phyloP scores from a whole-genome alignment of 2,888 invertebrate species.

The Rhyacophila evoluta region DNA sequence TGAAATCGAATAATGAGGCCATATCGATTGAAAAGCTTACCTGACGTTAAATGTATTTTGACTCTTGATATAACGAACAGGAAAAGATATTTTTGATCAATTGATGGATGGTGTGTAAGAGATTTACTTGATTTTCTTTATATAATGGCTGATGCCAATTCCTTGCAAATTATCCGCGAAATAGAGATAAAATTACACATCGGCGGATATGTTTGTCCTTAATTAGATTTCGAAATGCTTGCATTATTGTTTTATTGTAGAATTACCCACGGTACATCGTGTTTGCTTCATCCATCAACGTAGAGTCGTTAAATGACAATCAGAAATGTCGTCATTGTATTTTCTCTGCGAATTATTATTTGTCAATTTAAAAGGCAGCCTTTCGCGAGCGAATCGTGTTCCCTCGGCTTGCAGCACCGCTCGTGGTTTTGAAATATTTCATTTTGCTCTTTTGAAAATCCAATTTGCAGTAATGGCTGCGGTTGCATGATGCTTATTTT shows the following conservation, averaged over 20 bases:
- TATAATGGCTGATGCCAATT: too few species aligned
- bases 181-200: too few species aligned
- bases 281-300: not conserved
- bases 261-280: not conserved
- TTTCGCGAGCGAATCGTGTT: not conserved
- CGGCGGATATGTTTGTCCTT: too few species aligned
- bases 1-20: too few species aligned
- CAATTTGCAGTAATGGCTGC: not conserved
- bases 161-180: too few species aligned
- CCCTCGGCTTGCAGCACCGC: not conserved
- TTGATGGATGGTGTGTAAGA: too few species aligned
- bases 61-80: too few species aligned
- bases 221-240: not conserved
- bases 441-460: slow-evolving; percentile 12
- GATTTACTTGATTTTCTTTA: too few species aligned
- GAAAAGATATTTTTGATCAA: too few species aligned
- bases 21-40: too few species aligned
- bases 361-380: not conserved
- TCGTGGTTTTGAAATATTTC: slow-evolving; percentile 2
- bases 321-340: not conserved
- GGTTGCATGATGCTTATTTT: slow-evolving; percentile 10
- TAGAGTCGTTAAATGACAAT: not conserved
- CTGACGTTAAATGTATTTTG: too few species aligned
- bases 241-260: not conserved
- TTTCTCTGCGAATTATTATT: slow-evolving; percentile 6